Evolutionary conservation across 2,888 invertebrate genomes (phyloP).

Genomic region (Cerceris ruficornis): DNA sequence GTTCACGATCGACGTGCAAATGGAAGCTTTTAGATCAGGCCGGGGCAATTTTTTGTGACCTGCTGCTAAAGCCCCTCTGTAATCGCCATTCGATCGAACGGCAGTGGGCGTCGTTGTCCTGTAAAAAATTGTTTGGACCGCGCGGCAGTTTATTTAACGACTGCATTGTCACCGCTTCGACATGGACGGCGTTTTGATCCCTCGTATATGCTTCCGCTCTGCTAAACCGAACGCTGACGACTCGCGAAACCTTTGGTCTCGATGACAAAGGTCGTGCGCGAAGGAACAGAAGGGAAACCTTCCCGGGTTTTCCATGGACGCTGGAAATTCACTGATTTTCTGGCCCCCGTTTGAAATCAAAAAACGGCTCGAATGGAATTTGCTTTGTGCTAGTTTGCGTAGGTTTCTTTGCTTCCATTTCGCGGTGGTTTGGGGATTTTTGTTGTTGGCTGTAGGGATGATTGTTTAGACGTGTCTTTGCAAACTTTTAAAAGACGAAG

Average conservation of each 20-base stretch:
- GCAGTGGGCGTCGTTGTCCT: conserved; percentile 29
- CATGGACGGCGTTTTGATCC: conserved; percentile 29
- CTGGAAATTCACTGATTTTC: background rate
- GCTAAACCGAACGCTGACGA: conserved; percentile 30
- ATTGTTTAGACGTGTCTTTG: no score
- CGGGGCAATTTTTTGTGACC: conserved; percentile 28
- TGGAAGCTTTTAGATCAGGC: conserved; percentile 8
- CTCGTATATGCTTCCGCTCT: conserved; percentile 12
- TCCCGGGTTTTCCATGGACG: background rate
- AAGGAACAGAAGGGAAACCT: conserved; percentile 29
- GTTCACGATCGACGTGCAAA: background rate
- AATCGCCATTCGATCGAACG: conserved; percentile 34
- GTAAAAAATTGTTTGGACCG: conserved; percentile 45
- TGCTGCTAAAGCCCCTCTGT: conserved; percentile 15
- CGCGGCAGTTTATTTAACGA: conserved; percentile 53
- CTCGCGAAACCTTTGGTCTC: conserved; percentile 15
- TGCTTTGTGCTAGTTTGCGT: background rate
- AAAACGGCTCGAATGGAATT: background rate
- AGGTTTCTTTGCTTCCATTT: no score
- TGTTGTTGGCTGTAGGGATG: no score
- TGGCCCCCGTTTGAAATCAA: background rate
- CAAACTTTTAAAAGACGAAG: no score
- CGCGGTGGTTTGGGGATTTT: no score
- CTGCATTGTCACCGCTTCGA: conserved; percentile 41
- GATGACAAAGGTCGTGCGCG: conserved; percentile 26